Percentiles rank a stretch among this genome's conserved stretches.
phyloP scores from a whole-genome alignment of 2,797 vertebrate species.

The Pseudopleuronectes americanus region DNA sequence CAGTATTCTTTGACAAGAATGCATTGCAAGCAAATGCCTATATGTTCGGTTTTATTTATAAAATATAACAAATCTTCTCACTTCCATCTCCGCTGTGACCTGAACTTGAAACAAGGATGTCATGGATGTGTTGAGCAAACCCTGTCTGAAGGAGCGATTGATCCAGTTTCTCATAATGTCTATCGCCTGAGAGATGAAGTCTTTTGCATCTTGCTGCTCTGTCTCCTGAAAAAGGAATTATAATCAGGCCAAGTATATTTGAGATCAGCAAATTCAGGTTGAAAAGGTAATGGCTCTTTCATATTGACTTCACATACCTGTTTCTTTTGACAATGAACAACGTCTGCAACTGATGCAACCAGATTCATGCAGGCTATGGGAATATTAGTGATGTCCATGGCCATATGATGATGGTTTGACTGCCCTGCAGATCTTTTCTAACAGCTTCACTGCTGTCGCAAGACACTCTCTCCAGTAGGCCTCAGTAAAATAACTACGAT shows the following conservation, averaged over 20 bases:
- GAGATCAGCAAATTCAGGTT: neutral
- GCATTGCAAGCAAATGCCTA: neutral
- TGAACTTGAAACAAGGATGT: neutral
- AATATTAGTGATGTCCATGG: fast-evolving
- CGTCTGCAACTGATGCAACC: conserved; percentile 73
- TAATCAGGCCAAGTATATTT: neutral
- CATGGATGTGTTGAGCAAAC: neutral
- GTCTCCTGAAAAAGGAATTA: conserved; percentile 35
- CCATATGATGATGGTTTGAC: neutral
- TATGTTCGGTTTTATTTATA: neutral
- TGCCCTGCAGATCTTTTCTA: conserved; percentile 78
- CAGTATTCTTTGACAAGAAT: neutral
- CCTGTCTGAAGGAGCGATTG: conserved; percentile 43
- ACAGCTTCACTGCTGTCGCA: conserved; percentile 75
- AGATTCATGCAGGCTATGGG: conserved; percentile 78
- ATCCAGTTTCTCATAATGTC: conserved; percentile 75
- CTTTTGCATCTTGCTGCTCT: conserved; percentile 21
- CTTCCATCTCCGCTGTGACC: conserved; percentile 69
- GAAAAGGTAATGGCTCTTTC: neutral
- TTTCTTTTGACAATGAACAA: conserved; percentile 30
- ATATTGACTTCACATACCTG: conserved; percentile 57
- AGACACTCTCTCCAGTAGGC: conserved; percentile 71
- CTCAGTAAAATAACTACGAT: conserved; percentile 59
- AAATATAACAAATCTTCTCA: conserved; percentile 46
- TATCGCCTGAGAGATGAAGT: conserved; percentile 44